phyloP scores from a whole-genome alignment of 2,797 vertebrate genomes.

The Pygocentrus nattereri region DNA sequence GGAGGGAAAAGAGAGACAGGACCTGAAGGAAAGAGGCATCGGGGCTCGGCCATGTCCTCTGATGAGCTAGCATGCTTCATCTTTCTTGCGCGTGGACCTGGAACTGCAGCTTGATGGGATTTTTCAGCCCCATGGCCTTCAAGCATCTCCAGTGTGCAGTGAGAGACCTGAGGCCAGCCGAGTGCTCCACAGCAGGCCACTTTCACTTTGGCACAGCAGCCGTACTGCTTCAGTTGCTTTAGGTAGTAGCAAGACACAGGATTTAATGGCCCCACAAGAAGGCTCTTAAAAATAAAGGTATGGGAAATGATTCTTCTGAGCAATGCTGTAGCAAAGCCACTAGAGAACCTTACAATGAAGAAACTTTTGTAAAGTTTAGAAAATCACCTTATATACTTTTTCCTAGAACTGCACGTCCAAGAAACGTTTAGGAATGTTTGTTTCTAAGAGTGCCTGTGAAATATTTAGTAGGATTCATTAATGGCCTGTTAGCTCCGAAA shows the following conservation, averaged over 20 bases:
- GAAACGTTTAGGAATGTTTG: too few species aligned
- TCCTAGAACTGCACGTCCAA: too few species aligned
- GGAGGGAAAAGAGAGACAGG: constrained; percentile 58
- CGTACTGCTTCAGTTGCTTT: constrained; percentile 34
- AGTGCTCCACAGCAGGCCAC: constrained; percentile 38
- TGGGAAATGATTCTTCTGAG: background rate
- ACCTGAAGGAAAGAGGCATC: constrained; percentile 62
- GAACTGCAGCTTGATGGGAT: constrained; percentile 84
- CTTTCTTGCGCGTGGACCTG: constrained; percentile 80
- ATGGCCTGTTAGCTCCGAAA: constrained; percentile 12
- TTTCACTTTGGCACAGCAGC: constrained; percentile 24
- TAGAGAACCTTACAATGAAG: background rate
- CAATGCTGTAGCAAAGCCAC: background rate
- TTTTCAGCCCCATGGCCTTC: constrained; percentile 80
- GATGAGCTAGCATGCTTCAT: constrained; percentile 78
- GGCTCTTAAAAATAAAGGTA: background rate
- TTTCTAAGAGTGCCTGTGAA: background rate
- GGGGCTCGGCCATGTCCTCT: constrained; percentile 77
- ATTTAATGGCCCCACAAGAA: constrained; percentile 47
- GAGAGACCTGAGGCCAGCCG: constrained; percentile 37
- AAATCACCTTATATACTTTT: too few species aligned
- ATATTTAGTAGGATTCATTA: background rate
- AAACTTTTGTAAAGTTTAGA: background rate
- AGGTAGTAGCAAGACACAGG: constrained; percentile 33
- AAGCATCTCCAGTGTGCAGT: constrained; percentile 39